A percentile compares a stretch with the other conserved stretches of the same genome.
These are phyloP conservation scores for Druon quercuslanigerum DNA, from an alignment of 1,140 invertebrate species.

Conservation along the genomic window DNA sequence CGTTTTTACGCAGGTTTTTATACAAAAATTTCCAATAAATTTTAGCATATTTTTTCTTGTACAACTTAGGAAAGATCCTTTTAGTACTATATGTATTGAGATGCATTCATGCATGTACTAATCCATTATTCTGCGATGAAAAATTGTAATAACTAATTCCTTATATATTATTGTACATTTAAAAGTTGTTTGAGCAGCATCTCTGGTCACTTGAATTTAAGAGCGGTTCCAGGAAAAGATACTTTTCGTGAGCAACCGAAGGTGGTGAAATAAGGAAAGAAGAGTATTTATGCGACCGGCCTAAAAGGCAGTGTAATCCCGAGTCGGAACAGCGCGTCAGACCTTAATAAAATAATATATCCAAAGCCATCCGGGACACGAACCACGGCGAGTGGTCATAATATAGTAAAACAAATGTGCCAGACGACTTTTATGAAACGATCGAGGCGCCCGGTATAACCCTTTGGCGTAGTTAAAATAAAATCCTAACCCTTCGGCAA, in stretches of 20 bases:
- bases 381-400: slow-evolving; percentile 56
- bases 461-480: slow-evolving; percentile 55
- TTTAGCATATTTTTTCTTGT: too few species aligned
- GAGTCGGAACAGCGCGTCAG: slow-evolving; percentile 47
- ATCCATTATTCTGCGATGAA: background rate
- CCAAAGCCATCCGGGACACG: slow-evolving; percentile 47
- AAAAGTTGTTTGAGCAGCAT: slow-evolving; percentile 19
- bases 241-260: background rate
- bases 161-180: slow-evolving; percentile 17
- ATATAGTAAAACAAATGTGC: slow-evolving; percentile 68
- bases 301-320: slow-evolving; percentile 45
- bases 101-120: background rate
- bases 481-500: slow-evolving; percentile 59
- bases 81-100: background rate
- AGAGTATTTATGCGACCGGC: slow-evolving; percentile 44
- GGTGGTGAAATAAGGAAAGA: slow-evolving; percentile 33
- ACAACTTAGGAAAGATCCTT: too few species aligned
- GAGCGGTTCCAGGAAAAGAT: slow-evolving; percentile 1
- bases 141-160: background rate
- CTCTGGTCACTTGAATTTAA: slow-evolving; percentile 10
- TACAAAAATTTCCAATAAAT: too few species aligned
- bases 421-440: slow-evolving; percentile 72
- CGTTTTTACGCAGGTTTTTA: too few species aligned
- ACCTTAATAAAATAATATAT: slow-evolving; percentile 68
- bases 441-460: slow-evolving; percentile 53